Percentiles rank a stretch among this genome's conserved stretches.
These are phyloP conservation scores for Pangasius krempfi DNA, from an alignment of 2,797 vertebrate genomes.

Conservation along the genomic window DNA sequence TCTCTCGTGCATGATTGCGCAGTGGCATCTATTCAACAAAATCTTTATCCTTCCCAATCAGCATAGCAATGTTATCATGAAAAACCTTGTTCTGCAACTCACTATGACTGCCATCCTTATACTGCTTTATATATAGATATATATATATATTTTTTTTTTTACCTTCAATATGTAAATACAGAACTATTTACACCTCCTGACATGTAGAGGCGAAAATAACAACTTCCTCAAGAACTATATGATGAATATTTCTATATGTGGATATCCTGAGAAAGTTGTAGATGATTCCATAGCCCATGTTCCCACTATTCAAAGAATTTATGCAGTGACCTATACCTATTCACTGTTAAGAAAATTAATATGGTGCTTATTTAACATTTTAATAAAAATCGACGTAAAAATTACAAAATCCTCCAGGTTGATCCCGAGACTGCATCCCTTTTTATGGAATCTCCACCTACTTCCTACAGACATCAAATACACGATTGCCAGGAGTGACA, in stretches of 20 bases:
- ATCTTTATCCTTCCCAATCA: background rate
- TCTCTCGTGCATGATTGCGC: background rate
- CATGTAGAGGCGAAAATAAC: background rate
- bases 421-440: background rate
- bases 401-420: background rate
- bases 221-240: background rate
- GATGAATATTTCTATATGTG: background rate
- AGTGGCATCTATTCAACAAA: background rate
- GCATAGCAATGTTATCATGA: background rate
- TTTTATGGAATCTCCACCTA: background rate
- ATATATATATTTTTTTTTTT: too few relatives aligned
- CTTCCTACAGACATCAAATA: background rate
- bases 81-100: background rate
- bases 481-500: background rate
- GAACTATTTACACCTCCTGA: background rate
- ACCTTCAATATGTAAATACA: background rate
- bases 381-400: background rate
- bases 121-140: background rate
- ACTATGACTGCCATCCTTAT: background rate
- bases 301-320: background rate
- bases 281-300: background rate
- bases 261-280: background rate
- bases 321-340: too few relatives aligned
- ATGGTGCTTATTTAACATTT: background rate
- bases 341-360: background rate